phyloP scores from a whole-genome alignment of 2,888 invertebrate genomes.

The Gasteruption jaculator region DNA sequence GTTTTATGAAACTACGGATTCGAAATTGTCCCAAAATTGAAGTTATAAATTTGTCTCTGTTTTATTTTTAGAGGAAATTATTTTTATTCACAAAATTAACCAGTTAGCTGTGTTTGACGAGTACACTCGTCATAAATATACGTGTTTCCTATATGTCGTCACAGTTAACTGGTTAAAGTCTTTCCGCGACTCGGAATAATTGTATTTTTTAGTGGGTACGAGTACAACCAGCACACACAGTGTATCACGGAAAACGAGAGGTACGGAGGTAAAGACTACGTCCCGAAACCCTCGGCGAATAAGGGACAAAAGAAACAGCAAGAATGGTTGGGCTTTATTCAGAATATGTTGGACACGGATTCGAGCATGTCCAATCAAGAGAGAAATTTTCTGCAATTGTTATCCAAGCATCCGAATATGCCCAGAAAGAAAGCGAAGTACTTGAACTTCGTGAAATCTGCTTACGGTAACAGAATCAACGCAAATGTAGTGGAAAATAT shows the following conservation, averaged over 20 bases:
- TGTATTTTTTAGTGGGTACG: too few relatives aligned
- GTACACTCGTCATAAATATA: too few relatives aligned
- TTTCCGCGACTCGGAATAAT: too few relatives aligned
- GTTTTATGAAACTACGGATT: too few relatives aligned
- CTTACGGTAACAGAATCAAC: constrained; percentile 58
- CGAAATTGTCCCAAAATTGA: too few relatives aligned
- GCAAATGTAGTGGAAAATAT: constrained; percentile 61
- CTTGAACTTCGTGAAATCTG: constrained; percentile 68
- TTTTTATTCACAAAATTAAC: too few relatives aligned
- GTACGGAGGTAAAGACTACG: constrained; percentile 80
- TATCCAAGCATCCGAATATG: constrained; percentile 73
- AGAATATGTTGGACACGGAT: constrained; percentile 61
- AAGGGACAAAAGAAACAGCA: constrained; percentile 86
- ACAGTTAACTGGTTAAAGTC: too few relatives aligned
- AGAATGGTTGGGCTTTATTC: constrained; percentile 73
- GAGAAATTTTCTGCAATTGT: constrained; percentile 61
- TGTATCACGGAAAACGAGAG: constrained; percentile 75
- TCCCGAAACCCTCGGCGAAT: constrained; percentile 64
- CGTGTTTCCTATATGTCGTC: too few relatives aligned
- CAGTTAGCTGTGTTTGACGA: too few relatives aligned
- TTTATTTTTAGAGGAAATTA: constrained; percentile 61
- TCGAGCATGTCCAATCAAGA: constrained; percentile 57
- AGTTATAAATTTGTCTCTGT: constrained; percentile 18
- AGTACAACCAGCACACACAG: constrained; percentile 57
- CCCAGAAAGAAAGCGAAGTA: constrained; percentile 85